Evolutionary conservation across 2,797 vertebrate species (phyloP), one percentile per base, ranked within the genome.

Genomic region (Threskiornis aethiopicus): DNA sequence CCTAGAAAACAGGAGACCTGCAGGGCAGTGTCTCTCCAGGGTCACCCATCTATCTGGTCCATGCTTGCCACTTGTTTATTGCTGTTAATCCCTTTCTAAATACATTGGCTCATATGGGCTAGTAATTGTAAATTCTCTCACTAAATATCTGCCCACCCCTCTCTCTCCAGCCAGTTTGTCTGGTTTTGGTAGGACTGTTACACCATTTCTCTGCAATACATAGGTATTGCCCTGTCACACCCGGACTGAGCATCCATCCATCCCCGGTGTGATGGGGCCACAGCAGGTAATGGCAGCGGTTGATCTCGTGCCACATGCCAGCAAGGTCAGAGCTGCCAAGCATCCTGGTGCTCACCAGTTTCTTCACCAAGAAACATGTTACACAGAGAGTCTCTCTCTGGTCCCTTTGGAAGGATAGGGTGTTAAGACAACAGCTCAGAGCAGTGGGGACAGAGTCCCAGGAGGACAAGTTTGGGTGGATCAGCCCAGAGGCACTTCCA

Each of bases 201-300:
- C 28, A 80, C 10, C 22, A 16, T 47, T 85, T 29, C 37, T 5
- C 46, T 54, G 67, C 89, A 18, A 19, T 17, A 13, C 8, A 2
- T 8, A n/a, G 10, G 15, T 42, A 2, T 46, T 13, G 16, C 28
- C 70, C 64, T 33, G 24, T 11, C 42, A 28, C 18, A 44, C 33
- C 26, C 0, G 2, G 29, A 1, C 6, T 5, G 8, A 25, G 59
- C 35, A 44, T 67, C 65, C 3, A 1, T 37, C 67, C 24, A 0
- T 5, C 20, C 44, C 67, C 0, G 0, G 8, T 19, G 20, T 5
- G 9, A 26, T 2, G 31, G 46, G 35, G 8, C 41, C 24, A 10
- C 8, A 17, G 39, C 0, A 6, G 46, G 25, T 79, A 20, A 6
- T 1, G 21, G 69, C 37, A 8, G 5, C 4, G 21, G 29, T 16